Percentiles rank a stretch among this genome's conserved stretches.
These are phyloP conservation scores for Catagonus wagneri DNA, from an alignment of 2,113 vertebrate species.

Conservation along the genomic window DNA sequence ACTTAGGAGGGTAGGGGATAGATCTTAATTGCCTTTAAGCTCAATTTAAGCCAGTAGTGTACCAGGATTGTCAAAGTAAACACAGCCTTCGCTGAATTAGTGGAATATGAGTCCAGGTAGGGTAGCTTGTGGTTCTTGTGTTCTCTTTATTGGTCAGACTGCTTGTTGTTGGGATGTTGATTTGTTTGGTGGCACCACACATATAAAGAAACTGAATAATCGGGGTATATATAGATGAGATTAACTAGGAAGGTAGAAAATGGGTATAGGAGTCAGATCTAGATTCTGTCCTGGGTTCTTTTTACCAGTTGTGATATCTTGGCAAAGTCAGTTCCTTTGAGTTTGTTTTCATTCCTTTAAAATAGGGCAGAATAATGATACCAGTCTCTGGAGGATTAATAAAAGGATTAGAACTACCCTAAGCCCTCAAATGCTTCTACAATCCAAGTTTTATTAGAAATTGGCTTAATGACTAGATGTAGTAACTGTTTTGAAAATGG, in stretches of 20 bases:
- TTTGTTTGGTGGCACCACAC: neutral
- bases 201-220: neutral
- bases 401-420: neutral
- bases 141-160: slow-evolving; percentile 34
- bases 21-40: slow-evolving; percentile 47
- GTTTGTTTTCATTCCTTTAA: slow-evolving; percentile 29
- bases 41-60: neutral
- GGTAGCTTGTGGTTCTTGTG: neutral
- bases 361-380: neutral
- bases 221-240: neutral
- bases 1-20: neutral
- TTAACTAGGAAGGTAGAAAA: neutral
- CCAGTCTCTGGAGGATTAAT: neutral
- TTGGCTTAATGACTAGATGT: neutral
- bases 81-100: neutral
- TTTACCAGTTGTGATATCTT: neutral
- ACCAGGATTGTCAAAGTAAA: neutral
- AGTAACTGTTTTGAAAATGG: neutral
- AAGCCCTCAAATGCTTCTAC: neutral
- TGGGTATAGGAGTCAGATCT: neutral
- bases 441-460: neutral
- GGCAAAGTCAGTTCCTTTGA: neutral
- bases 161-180: neutral
- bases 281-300: slow-evolving; percentile 24
- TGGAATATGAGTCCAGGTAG: neutral